Evolutionary conservation across 92 coral and sea anemone species (phyloP), one percentile per base, ranked within the genome.

Genomic region (Heteractis magnifica): DNA sequence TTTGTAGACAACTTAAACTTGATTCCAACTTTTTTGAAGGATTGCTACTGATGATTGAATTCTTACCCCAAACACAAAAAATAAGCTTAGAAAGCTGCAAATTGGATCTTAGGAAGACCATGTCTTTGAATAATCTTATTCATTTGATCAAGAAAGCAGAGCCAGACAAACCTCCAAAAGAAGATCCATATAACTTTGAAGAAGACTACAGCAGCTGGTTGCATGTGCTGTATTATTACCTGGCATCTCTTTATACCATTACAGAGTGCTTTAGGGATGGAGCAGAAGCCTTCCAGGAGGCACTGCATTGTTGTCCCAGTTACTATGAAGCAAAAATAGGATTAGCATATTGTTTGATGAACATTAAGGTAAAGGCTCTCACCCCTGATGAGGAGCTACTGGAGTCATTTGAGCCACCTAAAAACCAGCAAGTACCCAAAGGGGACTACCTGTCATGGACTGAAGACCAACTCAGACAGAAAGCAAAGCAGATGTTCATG

Each of bases 201-300:
- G 82, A 83, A 19, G 74, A 53, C 68, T 93, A 93, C 85, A 86
- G 88, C 76, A 87, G 93, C 58, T 93, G 95, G 95, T 83, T 92
- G 77, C 95, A 93, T 62, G 34, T 77, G 70, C 86, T 93, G 48
- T 93, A 84, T 79, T 34, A 13, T 56, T 75, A 49, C 84, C 23
- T 92, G 20, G 97, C 64, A 1, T 81, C 85, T 0, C 48, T 79
- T 51, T 92, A 84, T 41, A 84, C 89, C 16, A 15, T 86, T 81
- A 73, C 65, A 18, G 56, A 49, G 4, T 64, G 34, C 18, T 78
- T 19, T 77, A 72, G 50, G 14, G n/a, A 56, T 1, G 97, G 95
- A 4, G 95, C 95, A 44, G 92, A 89, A 59, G 97, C 97, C 50
- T 92, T 86, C 65, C 90, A 92, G 65, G 87, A 87, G 18, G 82